phyloP scores from a whole-genome alignment of 2,888 invertebrate genomes.

The Pyrochroa serraticornis region DNA sequence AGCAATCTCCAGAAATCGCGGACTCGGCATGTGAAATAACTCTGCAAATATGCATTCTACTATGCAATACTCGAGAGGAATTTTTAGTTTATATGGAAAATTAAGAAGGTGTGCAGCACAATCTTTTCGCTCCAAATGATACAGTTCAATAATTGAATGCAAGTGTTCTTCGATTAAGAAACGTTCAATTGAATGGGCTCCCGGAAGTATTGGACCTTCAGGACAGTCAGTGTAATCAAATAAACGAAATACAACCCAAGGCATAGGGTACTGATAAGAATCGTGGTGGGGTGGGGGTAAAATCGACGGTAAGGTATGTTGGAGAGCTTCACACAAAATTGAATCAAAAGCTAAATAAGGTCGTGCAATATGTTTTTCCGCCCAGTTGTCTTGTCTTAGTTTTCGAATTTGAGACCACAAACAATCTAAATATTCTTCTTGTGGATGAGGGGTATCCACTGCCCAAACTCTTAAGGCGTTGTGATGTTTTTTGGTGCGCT shows the following conservation, averaged over 20 bases:
- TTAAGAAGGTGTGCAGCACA: conserved; percentile 92
- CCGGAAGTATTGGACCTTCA: conserved; percentile 89
- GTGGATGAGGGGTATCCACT: conserved; percentile 92
- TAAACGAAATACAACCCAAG: conserved; percentile 92
- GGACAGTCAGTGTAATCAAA: conserved; percentile 99
- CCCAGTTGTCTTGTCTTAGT: conserved; percentile 92
- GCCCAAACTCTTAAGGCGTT: conserved; percentile 94
- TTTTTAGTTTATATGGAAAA: conserved; percentile 91
- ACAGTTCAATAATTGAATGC: conserved; percentile 88
- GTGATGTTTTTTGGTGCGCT: conserved; percentile 91
- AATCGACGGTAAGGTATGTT: conserved; percentile 92
- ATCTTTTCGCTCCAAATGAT: conserved; percentile 89
- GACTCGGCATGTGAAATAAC: conserved; percentile 89
- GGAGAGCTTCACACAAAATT: conserved; percentile 92
- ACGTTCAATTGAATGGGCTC: conserved; percentile 95
- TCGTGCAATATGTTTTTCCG: conserved; percentile 93
- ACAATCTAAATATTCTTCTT: conserved; percentile 96
- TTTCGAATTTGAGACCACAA: conserved; percentile 95
- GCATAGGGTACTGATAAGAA: conserved; percentile 89
- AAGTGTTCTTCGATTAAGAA: conserved; percentile 98
- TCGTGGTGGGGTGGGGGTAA: conserved; percentile 93
- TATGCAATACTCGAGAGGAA: conserved; percentile 97
- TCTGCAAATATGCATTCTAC: conserved; percentile 97
- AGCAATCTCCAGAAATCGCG: conserved; percentile 87
- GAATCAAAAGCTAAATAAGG: conserved; percentile 97